Evolutionary conservation across 2,888 invertebrate species (phyloP), one percentile per base, ranked within the genome.

Genomic region (Arge pagana): DNA sequence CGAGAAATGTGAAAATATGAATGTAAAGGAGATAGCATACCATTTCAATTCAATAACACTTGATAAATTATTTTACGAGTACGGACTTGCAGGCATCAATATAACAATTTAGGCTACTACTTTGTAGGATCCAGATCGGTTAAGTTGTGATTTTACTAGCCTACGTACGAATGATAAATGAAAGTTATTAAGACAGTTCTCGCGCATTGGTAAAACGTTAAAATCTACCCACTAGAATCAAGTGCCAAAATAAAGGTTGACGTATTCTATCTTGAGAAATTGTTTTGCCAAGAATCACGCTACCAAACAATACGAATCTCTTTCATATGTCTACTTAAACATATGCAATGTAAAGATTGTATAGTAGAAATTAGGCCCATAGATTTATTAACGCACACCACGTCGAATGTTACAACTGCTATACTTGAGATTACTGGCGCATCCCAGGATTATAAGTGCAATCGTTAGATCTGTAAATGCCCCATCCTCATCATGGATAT

Each of bases 271-370:
- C 24, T 35, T 45, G 33, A 33, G 31, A 2, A 33, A 30, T 42
- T 35, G 10, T 45, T 45, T 40, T 24, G 26, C 24, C 23, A 50
- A 42, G 33, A 50, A 16, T 21, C 35, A 42, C 15, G 21, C 31
- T 48, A 30, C 23, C 15, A 10, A 48, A 39, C 30, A 5, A 37
- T 36, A 37, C 11, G 37, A 45, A 48, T 48, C 52, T 48, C 48
- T 52, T 48, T 39, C 39, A 21, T 48, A 31, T 52, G 48, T 52
- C 24, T 24, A 45, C 45, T 35, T 23, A 33, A 35, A 33, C 31
- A 45, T 31, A 31, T 33, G 35, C 45, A 45, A 23, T 21, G 45
- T 45, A 11, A 45, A 33, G 33, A 24, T 33, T 23, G 21, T 33
- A 33, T 45, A 24, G 33, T 33, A 33, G 23, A 15, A 45, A 30